Base-by-base conservation (phyloP, 2,888 invertebrate genomes). In the Allacma fusca region DNA sequence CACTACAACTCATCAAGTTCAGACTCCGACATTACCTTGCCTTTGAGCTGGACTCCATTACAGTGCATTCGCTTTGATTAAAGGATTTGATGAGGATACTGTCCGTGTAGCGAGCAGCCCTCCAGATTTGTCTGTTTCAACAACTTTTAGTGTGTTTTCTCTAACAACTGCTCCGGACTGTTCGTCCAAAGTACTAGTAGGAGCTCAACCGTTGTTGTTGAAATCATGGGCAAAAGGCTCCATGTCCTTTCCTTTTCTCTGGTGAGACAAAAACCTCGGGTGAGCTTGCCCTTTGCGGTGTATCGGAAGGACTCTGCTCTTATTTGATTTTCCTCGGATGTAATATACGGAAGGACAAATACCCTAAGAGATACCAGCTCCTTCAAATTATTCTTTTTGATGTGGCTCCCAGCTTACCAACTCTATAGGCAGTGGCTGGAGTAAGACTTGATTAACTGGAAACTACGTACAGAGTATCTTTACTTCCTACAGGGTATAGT, bases 31-130 rank as follows among this genome's bases (percentile, higher is more conserved):
- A 24, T 19, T 71, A 23, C 70, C 29, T 67, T n/a, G n/a, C 40
- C 68, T 59, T 26, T 73, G 57, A 57, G 26, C 40, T 29, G 26
- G 71, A 69, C 28, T 21, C 43, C 23, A 76, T 23, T 76, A 28
- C 69, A 70, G 59, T 28, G 59, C 76, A 68, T 59, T 50, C 50
- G 50, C 70, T 76, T 70, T 76, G 76, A 76, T 76, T 76, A 76
- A 76, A 76, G 76, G 59, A 68, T 76, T 76, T 76, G 21, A 69
- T 21, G 59, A 50, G 44, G 72, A 24, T 57, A 23, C 21, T 13
- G 23, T 16, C 40, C 40, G 13, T 40, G 40, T 50, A 16, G 5
- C n/a, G n/a, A 34, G 21, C 24, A 43, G 34, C n/a, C 23, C 62
- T 62, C n/a, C 24, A 24, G 24, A 50, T 50, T 50, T 16, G 1